Evolutionary conservation across 2,888 invertebrate genomes (phyloP).

Genomic region (Acronicta aceris): DNA sequence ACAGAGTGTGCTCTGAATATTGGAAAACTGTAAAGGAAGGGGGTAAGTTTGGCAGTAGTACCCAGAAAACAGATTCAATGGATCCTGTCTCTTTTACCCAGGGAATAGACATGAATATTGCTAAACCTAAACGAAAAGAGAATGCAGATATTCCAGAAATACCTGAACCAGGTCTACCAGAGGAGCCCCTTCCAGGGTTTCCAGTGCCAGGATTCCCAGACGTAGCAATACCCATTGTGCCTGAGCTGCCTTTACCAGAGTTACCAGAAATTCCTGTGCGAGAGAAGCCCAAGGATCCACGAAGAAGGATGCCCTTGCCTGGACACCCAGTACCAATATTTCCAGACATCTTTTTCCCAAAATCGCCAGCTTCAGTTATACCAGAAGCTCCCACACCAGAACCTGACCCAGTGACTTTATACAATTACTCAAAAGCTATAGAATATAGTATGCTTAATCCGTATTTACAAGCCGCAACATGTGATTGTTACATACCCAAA

Average conservation of each 20-base stretch:
- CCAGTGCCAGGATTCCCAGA: slow-evolving; percentile 32
- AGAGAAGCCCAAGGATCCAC: slow-evolving; percentile 16
- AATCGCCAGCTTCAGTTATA: background rate
- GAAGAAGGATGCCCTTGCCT: slow-evolving; percentile 1
- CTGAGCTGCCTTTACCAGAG: slow-evolving; percentile 29
- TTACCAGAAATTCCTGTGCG: slow-evolving; percentile 35
- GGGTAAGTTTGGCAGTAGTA: background rate
- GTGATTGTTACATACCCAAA: background rate
- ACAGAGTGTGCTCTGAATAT: background rate
- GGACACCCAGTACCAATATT: background rate
- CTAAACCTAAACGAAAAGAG: slow-evolving; percentile 13
- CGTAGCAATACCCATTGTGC: slow-evolving; percentile 38
- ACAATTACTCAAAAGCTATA: background rate
- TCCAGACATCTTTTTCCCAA: background rate
- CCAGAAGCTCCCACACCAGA: background rate
- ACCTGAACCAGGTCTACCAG: slow-evolving; percentile 24
- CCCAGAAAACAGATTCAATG: background rate
- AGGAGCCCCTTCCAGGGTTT: slow-evolving; percentile 32
- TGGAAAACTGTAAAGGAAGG: background rate
- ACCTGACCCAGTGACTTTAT: background rate
- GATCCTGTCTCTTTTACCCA: background rate
- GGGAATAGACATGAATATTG: slow-evolving; percentile 23
- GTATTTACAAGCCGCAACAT: background rate
- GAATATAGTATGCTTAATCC: slow-evolving; percentile 1
- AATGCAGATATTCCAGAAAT: slow-evolving; percentile 20